Conservation (phyloP, 2,888 invertebrate species). For the Agrochola macilenta region DNA sequence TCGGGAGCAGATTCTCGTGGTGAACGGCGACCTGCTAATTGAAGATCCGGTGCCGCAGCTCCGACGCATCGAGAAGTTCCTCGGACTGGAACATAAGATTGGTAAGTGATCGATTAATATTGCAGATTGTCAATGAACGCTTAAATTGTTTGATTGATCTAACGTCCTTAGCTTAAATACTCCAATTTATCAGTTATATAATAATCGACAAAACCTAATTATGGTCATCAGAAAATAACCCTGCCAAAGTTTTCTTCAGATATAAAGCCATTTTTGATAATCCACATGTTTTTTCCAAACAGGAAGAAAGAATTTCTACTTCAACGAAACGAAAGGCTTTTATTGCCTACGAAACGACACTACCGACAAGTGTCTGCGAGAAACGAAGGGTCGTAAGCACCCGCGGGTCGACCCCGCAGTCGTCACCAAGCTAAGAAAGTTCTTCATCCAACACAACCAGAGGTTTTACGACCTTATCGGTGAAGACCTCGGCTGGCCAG, state of each 20-base stretch:
- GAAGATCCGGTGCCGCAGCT: constrained; percentile 97
- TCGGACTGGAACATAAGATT: constrained; percentile 92
- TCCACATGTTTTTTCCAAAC: constrained; percentile 62
- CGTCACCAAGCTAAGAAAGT: constrained; percentile 94
- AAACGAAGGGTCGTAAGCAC: constrained; percentile 96
- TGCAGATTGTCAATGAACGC: neutral
- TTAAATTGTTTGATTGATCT: neutral
- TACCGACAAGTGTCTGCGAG: constrained; percentile 95
- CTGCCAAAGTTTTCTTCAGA: neutral
- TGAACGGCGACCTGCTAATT: constrained; percentile 98
- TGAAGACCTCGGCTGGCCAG: constrained; percentile 98
- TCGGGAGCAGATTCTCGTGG: constrained; percentile 97
- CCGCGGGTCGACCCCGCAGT: constrained; percentile 95
- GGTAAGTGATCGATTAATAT: constrained; percentile 73
- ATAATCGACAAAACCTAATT: neutral
- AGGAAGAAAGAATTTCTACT: constrained; percentile 97
- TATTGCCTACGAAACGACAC: constrained; percentile 97
- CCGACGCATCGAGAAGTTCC: constrained; percentile 96
- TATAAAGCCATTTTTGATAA: constrained; percentile 3
- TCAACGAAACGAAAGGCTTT: constrained; percentile 99
- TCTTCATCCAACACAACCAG: constrained; percentile 97
- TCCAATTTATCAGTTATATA: neutral
- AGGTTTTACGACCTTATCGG: constrained; percentile 98
- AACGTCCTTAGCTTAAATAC: neutral
- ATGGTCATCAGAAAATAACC: neutral